Evolutionary conservation across 2,113 vertebrate species (phyloP).

Genomic region (Catagonus wagneri): DNA sequence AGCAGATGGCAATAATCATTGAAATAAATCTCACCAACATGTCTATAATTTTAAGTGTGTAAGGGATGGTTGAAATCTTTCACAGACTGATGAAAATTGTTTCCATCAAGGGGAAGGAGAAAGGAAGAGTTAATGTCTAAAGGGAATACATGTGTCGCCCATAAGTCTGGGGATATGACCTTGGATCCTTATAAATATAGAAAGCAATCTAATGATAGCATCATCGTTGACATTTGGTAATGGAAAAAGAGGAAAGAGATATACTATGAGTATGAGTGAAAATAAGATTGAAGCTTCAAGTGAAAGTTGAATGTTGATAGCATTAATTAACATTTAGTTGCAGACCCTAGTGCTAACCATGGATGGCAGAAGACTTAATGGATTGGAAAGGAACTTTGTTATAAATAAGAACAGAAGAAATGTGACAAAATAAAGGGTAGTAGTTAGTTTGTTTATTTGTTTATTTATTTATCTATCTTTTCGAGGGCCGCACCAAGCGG

Average conservation of each 20-base stretch:
- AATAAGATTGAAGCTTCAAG: slow-evolving; percentile 47
- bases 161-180: slow-evolving; percentile 45
- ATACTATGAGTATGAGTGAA: slow-evolving; percentile 21
- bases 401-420: slow-evolving; percentile 32
- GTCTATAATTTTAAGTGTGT: slow-evolving; percentile 47
- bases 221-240: slow-evolving; percentile 55
- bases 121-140: slow-evolving; percentile 62
- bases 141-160: slow-evolving; percentile 56
- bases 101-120: slow-evolving; percentile 56
- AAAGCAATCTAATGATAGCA: slow-evolving; percentile 63
- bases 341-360: neutral
- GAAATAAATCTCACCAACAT: slow-evolving; percentile 62
- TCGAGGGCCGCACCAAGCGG: too few species aligned
- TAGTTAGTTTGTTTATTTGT: too few species aligned
- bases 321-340: slow-evolving; percentile 35
- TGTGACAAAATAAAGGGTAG: slow-evolving; percentile 36
- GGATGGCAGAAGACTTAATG: neutral
- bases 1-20: slow-evolving; percentile 60
- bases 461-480: too few species aligned
- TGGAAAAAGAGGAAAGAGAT: slow-evolving; percentile 53
- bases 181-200: slow-evolving; percentile 49
- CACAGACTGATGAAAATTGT: slow-evolving; percentile 55
- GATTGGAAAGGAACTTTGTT: slow-evolving; percentile 8
- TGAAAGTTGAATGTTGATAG: slow-evolving; percentile 12
- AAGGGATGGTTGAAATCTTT: slow-evolving; percentile 47